phyloP scores from a whole-genome alignment of 2,797 vertebrate species.

The Ibycter americanus region DNA sequence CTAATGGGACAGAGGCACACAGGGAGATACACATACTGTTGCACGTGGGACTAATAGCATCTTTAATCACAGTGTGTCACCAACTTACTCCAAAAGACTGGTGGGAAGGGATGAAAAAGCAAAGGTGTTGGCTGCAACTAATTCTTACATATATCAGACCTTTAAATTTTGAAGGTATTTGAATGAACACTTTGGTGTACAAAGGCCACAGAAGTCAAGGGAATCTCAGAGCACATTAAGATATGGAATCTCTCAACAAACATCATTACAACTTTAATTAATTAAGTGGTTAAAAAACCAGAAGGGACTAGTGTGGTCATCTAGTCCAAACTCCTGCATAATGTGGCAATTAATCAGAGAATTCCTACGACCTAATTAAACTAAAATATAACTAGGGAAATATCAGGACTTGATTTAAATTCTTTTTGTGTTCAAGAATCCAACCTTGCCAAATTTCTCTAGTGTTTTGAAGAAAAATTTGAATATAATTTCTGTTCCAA shows the following conservation, averaged over 20 bases:
- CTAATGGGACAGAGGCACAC: neutral
- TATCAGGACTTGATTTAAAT: neutral
- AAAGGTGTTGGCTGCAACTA: neutral
- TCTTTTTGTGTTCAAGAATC: neutral
- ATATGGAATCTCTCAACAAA: neutral
- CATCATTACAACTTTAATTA: conserved; percentile 4
- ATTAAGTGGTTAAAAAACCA: neutral
- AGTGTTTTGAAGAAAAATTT: neutral
- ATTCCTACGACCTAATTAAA: neutral
- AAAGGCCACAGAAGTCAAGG: neutral
- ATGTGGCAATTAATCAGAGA: neutral
- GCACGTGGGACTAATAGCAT: too few relatives aligned
- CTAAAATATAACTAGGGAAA: neutral
- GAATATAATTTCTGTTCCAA: neutral
- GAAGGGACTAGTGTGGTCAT: neutral
- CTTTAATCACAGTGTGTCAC: neutral
- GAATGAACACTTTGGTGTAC: neutral
- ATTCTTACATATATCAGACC: neutral
- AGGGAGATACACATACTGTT: neutral
- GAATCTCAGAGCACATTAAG: neutral
- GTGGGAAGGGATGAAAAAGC: neutral
- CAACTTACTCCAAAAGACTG: neutral
- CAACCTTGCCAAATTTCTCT: neutral
- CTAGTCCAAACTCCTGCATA: neutral
- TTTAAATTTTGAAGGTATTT: neutral